Percentiles rank a stretch among this genome's conserved stretches.
These are phyloP conservation scores for Drosophila quadrilineata DNA, from an alignment of 1,140 invertebrate genomes.

Conservation along the genomic window DNA sequence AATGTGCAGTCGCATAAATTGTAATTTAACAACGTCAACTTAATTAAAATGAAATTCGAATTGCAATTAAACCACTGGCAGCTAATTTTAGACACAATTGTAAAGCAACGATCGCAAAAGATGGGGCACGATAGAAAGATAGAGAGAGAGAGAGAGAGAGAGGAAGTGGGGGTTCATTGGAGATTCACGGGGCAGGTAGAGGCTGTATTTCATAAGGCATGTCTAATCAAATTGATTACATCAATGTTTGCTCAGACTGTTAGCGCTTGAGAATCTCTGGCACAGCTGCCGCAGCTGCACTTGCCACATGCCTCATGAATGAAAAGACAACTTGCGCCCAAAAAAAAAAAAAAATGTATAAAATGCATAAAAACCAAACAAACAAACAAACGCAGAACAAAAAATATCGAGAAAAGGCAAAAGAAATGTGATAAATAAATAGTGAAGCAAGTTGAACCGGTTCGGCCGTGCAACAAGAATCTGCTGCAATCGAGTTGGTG, in stretches of 20 bases:
- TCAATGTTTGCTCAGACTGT: slow-evolving; percentile 66
- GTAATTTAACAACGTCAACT: slow-evolving; percentile 16
- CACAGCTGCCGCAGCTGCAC: slow-evolving; percentile 42
- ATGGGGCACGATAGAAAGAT: too few relatives aligned
- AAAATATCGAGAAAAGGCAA: too few relatives aligned
- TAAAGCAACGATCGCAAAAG: too few relatives aligned
- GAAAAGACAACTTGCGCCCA: slow-evolving; percentile 34
- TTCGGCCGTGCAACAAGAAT: slow-evolving; percentile 57
- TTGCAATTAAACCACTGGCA: slow-evolving; percentile 9
- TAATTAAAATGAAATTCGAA: neutral
- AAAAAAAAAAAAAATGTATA: slow-evolving; percentile 6
- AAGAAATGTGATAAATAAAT: slow-evolving; percentile 74
- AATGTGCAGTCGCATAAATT: slow-evolving; percentile 53
- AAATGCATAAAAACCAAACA: neutral
- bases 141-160: too few relatives aligned
- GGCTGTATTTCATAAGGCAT: slow-evolving; percentile 60
- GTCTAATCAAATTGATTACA: slow-evolving; percentile 76
- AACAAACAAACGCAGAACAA: too few relatives aligned
- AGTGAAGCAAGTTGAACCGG: slow-evolving; percentile 35
- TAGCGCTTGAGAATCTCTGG: slow-evolving; percentile 52
- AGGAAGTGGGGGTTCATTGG: too few relatives aligned
- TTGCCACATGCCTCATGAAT: slow-evolving; percentile 51
- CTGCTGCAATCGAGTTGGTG: slow-evolving; percentile 71
- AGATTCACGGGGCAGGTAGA: too few relatives aligned
- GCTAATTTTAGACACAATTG: slow-evolving; percentile 43